Evolutionary conservation across 2,113 vertebrate genomes (phyloP).

Genomic region (Candoia aspera): DNA sequence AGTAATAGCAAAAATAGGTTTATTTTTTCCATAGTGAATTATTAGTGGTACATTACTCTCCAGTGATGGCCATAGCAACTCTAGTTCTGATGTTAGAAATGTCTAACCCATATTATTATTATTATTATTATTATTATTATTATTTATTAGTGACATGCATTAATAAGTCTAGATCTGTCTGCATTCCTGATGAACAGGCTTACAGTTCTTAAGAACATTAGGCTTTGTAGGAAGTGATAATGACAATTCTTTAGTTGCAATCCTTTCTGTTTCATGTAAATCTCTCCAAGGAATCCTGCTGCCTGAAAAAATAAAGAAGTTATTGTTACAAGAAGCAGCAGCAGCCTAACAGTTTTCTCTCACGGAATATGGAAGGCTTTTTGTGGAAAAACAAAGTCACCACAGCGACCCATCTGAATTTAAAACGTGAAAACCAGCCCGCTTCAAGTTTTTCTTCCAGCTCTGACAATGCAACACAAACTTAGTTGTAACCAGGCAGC

Average conservation of each 20-base stretch:
- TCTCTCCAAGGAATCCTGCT: neutral
- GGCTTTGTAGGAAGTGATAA: neutral
- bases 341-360: constrained; percentile 42
- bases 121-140: neutral
- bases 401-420: constrained; percentile 53
- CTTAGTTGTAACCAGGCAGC: constrained; percentile 58
- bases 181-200: neutral
- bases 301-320: constrained; percentile 37
- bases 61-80: neutral
- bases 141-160: neutral
- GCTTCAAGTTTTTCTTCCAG: constrained; percentile 62
- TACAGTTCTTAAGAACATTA: neutral
- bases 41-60: neutral
- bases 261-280: neutral
- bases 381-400: constrained; percentile 54
- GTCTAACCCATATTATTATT: too few species aligned
- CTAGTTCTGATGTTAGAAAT: too few species aligned
- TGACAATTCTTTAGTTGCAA: neutral
- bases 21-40: neutral
- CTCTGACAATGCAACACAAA: constrained; percentile 63
- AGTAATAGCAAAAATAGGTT: too few species aligned
- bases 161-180: neutral
- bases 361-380: constrained; percentile 39
- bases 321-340: constrained; percentile 47
- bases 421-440: constrained; percentile 57